phyloP scores from a whole-genome alignment of 1,140 invertebrate species.

The Bactericera cockerelli region DNA sequence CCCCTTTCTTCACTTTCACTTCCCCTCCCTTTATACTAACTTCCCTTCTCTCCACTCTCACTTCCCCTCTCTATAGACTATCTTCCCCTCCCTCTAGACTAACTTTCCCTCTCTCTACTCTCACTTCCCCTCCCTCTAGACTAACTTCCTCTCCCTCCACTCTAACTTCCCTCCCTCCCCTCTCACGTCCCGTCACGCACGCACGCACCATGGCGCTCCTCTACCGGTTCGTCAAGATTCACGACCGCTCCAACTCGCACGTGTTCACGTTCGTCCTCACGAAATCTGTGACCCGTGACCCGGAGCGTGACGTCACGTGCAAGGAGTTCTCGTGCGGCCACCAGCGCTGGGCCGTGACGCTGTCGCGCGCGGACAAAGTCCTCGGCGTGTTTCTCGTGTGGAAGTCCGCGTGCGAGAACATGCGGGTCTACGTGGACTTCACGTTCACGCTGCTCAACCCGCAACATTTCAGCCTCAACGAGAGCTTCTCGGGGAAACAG shows the following conservation, averaged over 20 bases:
- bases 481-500: constrained; percentile 64
- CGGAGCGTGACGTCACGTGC: constrained; percentile 63
- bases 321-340: constrained; percentile 74
- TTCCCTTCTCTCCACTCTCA: too few relatives aligned
- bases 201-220: constrained; percentile 71
- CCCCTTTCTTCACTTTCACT: too few relatives aligned
- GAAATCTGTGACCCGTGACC: constrained; percentile 56
- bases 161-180: too few relatives aligned
- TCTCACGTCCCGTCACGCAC: too few relatives aligned
- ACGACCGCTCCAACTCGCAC: constrained; percentile 67
- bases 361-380: constrained; percentile 60
- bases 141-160: too few relatives aligned
- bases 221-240: constrained; percentile 66
- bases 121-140: too few relatives aligned
- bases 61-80: too few relatives aligned
- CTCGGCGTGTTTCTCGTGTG: constrained; percentile 68
- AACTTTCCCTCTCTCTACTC: too few relatives aligned
- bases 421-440: constrained; percentile 67
- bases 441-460: constrained; percentile 69
- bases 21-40: too few relatives aligned
- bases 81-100: too few relatives aligned
- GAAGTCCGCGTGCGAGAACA: constrained; percentile 52
- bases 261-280: constrained; percentile 75
- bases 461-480: constrained; percentile 72
- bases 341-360: constrained; percentile 75